A percentile compares a stretch with the other conserved stretches of the same genome.
These are phyloP conservation scores for Cataglyphis rosenhaueri DNA, from an alignment of 2,888 invertebrate species.

Conservation along the genomic window DNA sequence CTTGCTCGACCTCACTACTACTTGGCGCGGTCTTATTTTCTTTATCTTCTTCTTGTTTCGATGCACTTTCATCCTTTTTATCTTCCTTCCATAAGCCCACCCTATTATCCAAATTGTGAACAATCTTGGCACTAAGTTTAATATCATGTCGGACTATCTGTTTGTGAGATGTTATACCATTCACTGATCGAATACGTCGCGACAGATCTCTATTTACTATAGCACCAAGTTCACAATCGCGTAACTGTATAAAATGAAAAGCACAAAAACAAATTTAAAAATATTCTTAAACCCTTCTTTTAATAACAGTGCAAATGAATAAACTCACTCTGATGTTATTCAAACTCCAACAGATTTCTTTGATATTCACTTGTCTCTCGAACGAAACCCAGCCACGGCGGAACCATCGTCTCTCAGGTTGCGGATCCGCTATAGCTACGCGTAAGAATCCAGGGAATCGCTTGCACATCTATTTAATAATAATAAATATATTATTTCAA, in stretches of 20 bases:
- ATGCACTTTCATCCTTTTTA: slow-evolving; percentile 81
- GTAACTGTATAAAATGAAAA: slow-evolving; percentile 87
- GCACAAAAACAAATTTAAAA: slow-evolving; percentile 60
- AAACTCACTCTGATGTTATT: slow-evolving; percentile 94
- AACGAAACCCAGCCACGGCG: slow-evolving; percentile 99
- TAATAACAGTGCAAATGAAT: neutral
- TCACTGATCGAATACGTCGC: slow-evolving; percentile 96
- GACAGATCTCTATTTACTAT: slow-evolving; percentile 99
- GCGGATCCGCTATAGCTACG: slow-evolving; percentile 98
- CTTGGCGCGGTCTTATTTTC: slow-evolving; percentile 75
- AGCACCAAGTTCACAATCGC: slow-evolving; percentile 96
- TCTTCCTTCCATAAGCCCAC: slow-evolving; percentile 91
- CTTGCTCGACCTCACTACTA: slow-evolving; percentile 79
- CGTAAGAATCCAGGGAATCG: slow-evolving; percentile 97
- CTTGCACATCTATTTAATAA: slow-evolving; percentile 90
- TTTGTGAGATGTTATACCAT: slow-evolving; percentile 95
- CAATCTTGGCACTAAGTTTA: slow-evolving; percentile 95
- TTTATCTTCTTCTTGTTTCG: slow-evolving; percentile 74
- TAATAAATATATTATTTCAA: slow-evolving; percentile 16
- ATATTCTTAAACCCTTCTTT: neutral
- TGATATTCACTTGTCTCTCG: slow-evolving; percentile 98
- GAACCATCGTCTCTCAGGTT: slow-evolving; percentile 98
- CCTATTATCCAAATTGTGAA: slow-evolving; percentile 95
- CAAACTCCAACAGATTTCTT: slow-evolving; percentile 99
- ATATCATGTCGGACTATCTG: slow-evolving; percentile 96